Percentiles rank a stretch among this genome's conserved stretches.
Evolutionary conservation across 2,797 vertebrate genomes (phyloP).

Genomic region (Lepidocolaptes lacrymiger): DNA sequence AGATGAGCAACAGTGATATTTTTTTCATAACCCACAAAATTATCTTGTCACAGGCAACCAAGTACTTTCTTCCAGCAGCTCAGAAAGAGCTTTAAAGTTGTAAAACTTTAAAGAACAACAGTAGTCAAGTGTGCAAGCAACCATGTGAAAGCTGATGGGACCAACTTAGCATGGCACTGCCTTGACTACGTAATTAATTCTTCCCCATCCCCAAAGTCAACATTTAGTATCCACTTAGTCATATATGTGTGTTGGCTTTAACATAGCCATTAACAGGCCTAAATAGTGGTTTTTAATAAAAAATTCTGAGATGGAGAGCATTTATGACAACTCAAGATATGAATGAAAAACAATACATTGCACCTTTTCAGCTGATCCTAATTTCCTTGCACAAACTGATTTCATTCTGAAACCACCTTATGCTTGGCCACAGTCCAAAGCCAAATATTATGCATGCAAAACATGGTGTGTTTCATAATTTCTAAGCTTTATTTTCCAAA

Average conservation of each 20-base stretch:
- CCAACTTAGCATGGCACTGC: not conserved
- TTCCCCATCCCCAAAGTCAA: not conserved
- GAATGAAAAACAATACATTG: not conserved
- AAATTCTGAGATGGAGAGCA: not conserved
- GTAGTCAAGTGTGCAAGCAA: not conserved
- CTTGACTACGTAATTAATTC: not conserved
- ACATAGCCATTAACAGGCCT: not conserved
- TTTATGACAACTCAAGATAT: not conserved
- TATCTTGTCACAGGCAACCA: not conserved
- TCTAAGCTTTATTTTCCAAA: constrained; percentile 1
- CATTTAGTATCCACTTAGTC: not conserved
- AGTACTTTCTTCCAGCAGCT: not conserved
- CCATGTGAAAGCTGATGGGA: not conserved
- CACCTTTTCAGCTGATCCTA: not conserved
- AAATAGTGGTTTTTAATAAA: not conserved
- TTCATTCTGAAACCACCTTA: not conserved
- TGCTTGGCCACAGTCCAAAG: not conserved
- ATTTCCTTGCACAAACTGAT: not conserved
- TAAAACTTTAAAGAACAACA: not conserved
- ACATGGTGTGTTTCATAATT: not conserved
- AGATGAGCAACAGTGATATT: not conserved
- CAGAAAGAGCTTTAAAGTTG: not conserved
- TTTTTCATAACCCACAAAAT: not conserved
- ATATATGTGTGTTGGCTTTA: not conserved
- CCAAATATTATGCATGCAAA: not conserved